Conservation (phyloP, 35 echinoderm and acorn worm genomes). For the Holothuria glaberrima region DNA sequence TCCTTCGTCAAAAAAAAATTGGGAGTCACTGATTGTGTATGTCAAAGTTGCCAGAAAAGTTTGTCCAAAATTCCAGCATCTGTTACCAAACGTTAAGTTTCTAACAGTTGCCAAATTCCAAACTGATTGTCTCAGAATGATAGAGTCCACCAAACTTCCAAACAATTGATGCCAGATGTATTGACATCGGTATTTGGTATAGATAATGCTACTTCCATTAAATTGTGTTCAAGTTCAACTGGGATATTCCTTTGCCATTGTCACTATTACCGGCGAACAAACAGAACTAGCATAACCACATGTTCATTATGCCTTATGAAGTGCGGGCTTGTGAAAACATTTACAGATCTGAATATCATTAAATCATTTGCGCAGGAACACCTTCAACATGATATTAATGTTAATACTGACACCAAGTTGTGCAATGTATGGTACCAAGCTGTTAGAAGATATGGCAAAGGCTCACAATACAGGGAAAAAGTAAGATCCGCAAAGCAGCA, state of each 20-base stretch:
- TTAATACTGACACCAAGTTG: neutral
- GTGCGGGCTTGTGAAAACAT: neutral
- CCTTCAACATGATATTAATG: neutral
- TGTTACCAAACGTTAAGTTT: neutral
- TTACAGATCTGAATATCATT: neutral
- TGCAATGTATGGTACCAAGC: slow-evolving; percentile 44
- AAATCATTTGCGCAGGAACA: neutral
- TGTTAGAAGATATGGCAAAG: slow-evolving; percentile 22
- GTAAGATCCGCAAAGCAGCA: slow-evolving; percentile 8
- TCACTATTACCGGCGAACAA: slow-evolving; percentile 10
- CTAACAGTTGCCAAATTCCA: slow-evolving; percentile 27
- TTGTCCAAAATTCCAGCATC: neutral
- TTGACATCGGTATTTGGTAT: slow-evolving; percentile 2
- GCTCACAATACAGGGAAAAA: slow-evolving; percentile 10
- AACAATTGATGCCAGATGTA: neutral
- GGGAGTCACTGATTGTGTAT: no score
- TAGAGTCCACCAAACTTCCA: slow-evolving; percentile 1
- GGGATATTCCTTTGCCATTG: slow-evolving; percentile 28
- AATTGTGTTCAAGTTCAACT: neutral
- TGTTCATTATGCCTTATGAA: neutral
- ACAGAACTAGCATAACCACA: neutral
- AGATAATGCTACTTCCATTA: neutral
- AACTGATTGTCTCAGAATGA: neutral
- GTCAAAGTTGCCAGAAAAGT: neutral
- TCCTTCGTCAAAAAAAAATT: no score